These are phyloP conservation scores for Oreochromis niloticus DNA, from an alignment of 2,113 vertebrate species.

Conservation along the genomic window DNA sequence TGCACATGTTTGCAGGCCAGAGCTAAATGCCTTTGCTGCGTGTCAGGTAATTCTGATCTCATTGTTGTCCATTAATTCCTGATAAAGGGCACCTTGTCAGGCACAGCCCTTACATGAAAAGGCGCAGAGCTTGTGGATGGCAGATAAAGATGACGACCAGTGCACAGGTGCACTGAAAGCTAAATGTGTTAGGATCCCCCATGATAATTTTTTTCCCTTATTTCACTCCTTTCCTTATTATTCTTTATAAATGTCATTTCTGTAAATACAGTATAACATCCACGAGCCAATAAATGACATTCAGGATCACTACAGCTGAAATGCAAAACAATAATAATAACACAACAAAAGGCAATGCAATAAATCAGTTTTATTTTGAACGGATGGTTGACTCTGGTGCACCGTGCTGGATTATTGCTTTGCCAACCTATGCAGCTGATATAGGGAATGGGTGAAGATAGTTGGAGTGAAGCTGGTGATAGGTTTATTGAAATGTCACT, in stretches of 20 bases:
- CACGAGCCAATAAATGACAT: constrained; percentile 45
- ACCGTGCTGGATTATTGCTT: constrained; percentile 28
- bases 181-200: not conserved
- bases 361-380: constrained; percentile 46
- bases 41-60: not conserved
- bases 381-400: constrained; percentile 2
- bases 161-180: not conserved
- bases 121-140: not conserved
- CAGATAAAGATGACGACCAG: not conserved
- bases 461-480: constrained; percentile 30
- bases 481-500: constrained; percentile 43
- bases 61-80: not conserved
- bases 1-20: not conserved
- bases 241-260: constrained; percentile 18
- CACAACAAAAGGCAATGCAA: constrained; percentile 29
- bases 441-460: constrained; percentile 24
- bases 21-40: not conserved
- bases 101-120: not conserved
- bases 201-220: not conserved
- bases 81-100: not conserved
- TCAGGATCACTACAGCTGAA: not conserved
- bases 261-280: constrained; percentile 18
- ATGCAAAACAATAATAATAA: not conserved
- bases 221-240: not conserved
- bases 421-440: constrained; percentile 21